Evolutionary conservation across 1,140 invertebrate genomes (phyloP), one percentile per base, ranked within the genome.

Genomic region (Brachionus manjavacas): DNA sequence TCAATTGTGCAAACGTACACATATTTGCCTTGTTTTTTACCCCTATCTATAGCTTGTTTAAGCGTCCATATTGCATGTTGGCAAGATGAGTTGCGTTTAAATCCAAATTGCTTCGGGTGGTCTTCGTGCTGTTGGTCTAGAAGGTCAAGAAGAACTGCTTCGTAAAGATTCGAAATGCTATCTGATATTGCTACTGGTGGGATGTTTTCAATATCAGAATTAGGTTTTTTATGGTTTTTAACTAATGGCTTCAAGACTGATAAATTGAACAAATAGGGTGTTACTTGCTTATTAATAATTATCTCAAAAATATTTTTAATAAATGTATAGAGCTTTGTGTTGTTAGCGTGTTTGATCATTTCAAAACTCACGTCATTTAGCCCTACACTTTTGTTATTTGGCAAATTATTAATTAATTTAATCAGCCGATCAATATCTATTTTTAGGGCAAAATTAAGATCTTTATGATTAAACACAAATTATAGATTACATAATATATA

Each of bases 81-180:
- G 35, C 68, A 72, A 14, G 68, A 72, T n/a, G 25, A 72, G 35
- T 72, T 72, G 9, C 16, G 35, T 41, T 41, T 72, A 14, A 72
- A 72, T 39, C 68, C 68, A n/a, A 72, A 72, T 39, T 72, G 68
- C 39, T 72, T 72, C 3, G 28, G 68, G 16, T 72, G 68, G n/a
- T 72, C 68, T 41, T 14, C 7, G 35, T 72, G 35, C 6, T 72
- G 28, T 72, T 72, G 3, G n/a, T 72, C 39, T 20, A 72, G 35
- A 28, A 39, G 8, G 35, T 72, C 68, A 12, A 72, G 35, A 14
- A 72, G 4, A 3, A 41, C 16, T 72, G 68, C 68, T 72, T 72
- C 68, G 39, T 39, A 72, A 39, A 72, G 68, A 20, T 72, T 72
- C 39, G 68, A 72, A 3, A 72, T 72, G 16, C 28, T 28, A 28